phyloP scores from a whole-genome alignment of 2,888 invertebrate genomes.

The Nomada flava region DNA sequence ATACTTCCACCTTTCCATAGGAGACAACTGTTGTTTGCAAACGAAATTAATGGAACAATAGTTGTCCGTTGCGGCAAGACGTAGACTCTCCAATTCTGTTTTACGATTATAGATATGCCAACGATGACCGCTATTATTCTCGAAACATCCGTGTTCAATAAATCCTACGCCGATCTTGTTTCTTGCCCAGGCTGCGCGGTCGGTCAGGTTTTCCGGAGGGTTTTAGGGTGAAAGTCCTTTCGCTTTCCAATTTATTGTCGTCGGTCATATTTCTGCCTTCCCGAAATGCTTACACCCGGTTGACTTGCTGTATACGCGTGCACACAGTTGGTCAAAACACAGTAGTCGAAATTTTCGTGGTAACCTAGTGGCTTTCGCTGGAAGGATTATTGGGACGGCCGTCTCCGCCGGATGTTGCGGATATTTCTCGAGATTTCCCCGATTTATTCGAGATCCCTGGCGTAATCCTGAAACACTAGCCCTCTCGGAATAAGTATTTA shows the following conservation, averaged over 20 bases:
- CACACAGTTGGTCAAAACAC: conserved; percentile 21
- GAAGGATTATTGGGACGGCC: conserved; percentile 34
- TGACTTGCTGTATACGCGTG: not conserved
- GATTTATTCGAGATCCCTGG: not conserved
- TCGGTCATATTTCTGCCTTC: conserved; percentile 59
- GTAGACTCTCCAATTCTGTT: conserved; percentile 24
- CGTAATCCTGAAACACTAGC: conserved; percentile 20
- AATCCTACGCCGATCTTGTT: conserved; percentile 19
- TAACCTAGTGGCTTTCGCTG: conserved; percentile 27
- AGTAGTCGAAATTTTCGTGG: conserved; percentile 26
- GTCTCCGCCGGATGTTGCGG: conserved; percentile 38
- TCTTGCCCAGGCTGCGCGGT: not conserved
- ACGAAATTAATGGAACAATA: conserved; percentile 51
- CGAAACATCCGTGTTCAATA: conserved; percentile 35
- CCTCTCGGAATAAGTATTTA: not conserved
- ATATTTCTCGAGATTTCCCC: conserved; percentile 4
- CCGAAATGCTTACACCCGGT: not conserved
- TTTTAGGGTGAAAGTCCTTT: conserved; percentile 52
- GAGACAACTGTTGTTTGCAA: conserved; percentile 46
- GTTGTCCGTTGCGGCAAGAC: not conserved
- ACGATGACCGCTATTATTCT: conserved; percentile 20
- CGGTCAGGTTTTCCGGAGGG: not conserved
- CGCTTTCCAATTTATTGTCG: conserved; percentile 70
- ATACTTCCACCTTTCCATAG: not conserved
- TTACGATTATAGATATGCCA: conserved; percentile 38